phyloP scores from a whole-genome alignment of 2,113 vertebrate genomes.

The human (Homo sapiens) region DNA sequence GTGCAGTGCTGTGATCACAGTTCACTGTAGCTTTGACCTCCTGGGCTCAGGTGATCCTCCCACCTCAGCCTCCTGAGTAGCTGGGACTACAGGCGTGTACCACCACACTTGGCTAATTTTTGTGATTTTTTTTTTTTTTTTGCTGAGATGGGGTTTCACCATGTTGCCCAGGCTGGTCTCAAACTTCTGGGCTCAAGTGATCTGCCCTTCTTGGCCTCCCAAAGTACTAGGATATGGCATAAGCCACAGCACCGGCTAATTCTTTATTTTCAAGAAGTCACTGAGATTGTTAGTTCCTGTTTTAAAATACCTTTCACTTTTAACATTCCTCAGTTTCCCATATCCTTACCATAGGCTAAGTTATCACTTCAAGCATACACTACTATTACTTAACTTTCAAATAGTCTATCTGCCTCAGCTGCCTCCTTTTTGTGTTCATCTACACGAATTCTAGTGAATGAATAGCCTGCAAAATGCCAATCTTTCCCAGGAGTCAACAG shows the following conservation, averaged over 20 bases:
- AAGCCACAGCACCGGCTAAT: not conserved
- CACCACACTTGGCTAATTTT: no score
- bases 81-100: no score
- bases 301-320: not conserved
- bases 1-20: no score
- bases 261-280: not conserved
- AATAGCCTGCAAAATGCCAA: not conserved
- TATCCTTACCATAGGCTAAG: not conserved
- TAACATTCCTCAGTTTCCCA: not conserved
- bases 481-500: not conserved
- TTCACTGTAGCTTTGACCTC: no score
- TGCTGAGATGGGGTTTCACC: no score
- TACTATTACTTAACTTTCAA: not conserved
- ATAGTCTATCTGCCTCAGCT: not conserved
- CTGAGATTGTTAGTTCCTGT: not conserved
- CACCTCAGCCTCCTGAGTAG: no score
- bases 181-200: no score
- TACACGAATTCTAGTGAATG: not conserved
- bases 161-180: no score
- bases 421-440: not conserved
- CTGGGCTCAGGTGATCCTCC: no score
- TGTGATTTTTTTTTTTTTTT: no score
- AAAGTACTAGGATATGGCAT: no score
- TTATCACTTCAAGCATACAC: not conserved
- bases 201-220: no score